Percentiles rank a stretch among this genome's conserved stretches.
Evolutionary conservation across 2,797 vertebrate genomes (phyloP).

Genomic region (Antrozous pallidus): DNA sequence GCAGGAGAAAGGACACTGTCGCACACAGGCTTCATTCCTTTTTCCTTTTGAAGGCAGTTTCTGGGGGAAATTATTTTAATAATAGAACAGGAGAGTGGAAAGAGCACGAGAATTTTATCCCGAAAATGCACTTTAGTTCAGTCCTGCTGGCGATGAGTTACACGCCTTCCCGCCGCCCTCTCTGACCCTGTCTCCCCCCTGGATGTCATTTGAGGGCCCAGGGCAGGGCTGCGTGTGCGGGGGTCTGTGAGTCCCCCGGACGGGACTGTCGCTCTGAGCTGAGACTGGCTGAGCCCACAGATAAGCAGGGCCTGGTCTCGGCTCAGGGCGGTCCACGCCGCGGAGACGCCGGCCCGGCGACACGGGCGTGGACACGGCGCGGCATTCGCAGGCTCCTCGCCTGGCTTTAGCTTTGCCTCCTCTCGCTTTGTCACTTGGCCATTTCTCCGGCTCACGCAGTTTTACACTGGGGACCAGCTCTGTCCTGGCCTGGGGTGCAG

Average conservation of each 20-base stretch:
- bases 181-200: neutral
- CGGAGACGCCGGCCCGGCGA: too few species aligned
- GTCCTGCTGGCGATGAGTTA: neutral
- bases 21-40: neutral
- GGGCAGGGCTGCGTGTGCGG: neutral
- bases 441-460: too few species aligned
- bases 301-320: too few species aligned
- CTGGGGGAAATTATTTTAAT: neutral
- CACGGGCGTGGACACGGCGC: too few species aligned
- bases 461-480: too few species aligned
- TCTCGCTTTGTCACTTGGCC: too few species aligned
- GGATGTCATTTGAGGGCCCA: neutral
- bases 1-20: neutral
- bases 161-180: neutral
- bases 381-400: too few species aligned
- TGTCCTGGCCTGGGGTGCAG: rapidly evolving
- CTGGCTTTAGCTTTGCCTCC: too few species aligned
- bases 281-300: too few species aligned
- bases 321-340: too few species aligned
- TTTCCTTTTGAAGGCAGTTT: neutral
- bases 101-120: neutral
- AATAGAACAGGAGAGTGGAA: neutral
- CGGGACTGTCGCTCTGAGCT: too few species aligned
- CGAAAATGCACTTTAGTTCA: neutral
- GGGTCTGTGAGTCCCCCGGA: too few species aligned